Evolutionary conservation across 2,888 invertebrate species (phyloP).

Genomic region (Drosophila glabriapex): DNA sequence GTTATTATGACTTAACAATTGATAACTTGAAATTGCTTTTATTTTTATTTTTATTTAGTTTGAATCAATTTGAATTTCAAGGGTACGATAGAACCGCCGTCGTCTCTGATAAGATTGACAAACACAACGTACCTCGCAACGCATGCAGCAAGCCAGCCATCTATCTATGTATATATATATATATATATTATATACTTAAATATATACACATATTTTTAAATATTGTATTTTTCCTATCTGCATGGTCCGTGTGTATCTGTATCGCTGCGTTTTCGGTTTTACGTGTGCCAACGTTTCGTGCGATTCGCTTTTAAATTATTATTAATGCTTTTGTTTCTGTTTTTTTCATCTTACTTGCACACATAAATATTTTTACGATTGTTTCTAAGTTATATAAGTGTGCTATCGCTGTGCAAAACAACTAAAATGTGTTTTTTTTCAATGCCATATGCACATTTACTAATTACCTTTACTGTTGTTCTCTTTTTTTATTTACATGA

Average conservation of each 20-base stretch:
- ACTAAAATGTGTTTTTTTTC: slow-evolving; percentile 34
- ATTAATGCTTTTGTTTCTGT: slow-evolving; percentile 27
- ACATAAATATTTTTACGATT: slow-evolving; percentile 44
- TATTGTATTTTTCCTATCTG: slow-evolving; percentile 50
- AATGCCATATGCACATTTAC: slow-evolving; percentile 66
- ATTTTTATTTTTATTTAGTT: slow-evolving; percentile 53
- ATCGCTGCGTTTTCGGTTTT: slow-evolving; percentile 52
- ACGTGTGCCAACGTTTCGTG: slow-evolving; percentile 59
- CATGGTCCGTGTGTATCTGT: slow-evolving; percentile 55
- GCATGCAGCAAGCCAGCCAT: slow-evolving; percentile 52
- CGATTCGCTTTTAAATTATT: slow-evolving; percentile 56
- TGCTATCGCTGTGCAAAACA: slow-evolving; percentile 72
- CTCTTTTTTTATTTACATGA: slow-evolving; percentile 79
- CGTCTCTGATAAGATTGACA: slow-evolving; percentile 75
- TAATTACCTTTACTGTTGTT: slow-evolving; percentile 60
- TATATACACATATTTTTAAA: slow-evolving; percentile 1
- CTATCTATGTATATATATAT: slow-evolving; percentile 24
- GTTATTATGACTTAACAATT: slow-evolving; percentile 35
- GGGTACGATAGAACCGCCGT: slow-evolving; percentile 67
- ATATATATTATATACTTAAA: slow-evolving; percentile 18
- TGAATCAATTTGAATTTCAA: slow-evolving; percentile 66
- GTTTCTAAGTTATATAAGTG: slow-evolving; percentile 73
- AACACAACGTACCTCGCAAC: slow-evolving; percentile 41
- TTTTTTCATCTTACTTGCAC: slow-evolving; percentile 34
- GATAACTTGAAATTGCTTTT: slow-evolving; percentile 51